These are phyloP conservation scores for Sebastes dallii DNA, from an alignment of 2,797 vertebrate species.

Conservation along the genomic window DNA sequence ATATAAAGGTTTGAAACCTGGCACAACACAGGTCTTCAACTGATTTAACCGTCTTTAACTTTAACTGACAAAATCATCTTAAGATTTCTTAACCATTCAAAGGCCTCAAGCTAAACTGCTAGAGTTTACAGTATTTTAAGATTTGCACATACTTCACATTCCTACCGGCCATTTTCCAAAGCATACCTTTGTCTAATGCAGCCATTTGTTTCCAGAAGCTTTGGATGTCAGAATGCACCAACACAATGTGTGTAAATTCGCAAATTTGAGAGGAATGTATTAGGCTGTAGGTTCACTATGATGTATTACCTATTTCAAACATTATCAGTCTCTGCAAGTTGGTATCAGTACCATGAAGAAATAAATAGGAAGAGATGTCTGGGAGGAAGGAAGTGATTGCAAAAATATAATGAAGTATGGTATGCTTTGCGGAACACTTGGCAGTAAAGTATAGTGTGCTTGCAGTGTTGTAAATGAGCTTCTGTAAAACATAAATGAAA, in stretches of 20 bases:
- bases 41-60: no score
- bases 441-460: background rate
- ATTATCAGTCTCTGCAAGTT: background rate
- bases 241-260: background rate
- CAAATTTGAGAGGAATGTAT: background rate
- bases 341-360: background rate
- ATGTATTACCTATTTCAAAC: background rate
- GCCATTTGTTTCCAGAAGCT: background rate
- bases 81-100: background rate
- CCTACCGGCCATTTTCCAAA: background rate
- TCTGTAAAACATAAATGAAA: background rate
- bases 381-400: conserved; percentile 28
- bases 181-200: background rate
- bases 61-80: background rate
- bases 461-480: background rate
- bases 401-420: conserved; percentile 5
- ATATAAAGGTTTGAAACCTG: background rate
- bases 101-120: background rate
- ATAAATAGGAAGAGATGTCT: background rate
- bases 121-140: background rate
- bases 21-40: background rate
- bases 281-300: background rate
- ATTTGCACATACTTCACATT: background rate
- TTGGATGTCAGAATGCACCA: background rate
- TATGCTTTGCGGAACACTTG: background rate